Base-by-base conservation (phyloP, 35 echinoderm and acorn worm genomes). In the Apostichopus japonicus region DNA sequence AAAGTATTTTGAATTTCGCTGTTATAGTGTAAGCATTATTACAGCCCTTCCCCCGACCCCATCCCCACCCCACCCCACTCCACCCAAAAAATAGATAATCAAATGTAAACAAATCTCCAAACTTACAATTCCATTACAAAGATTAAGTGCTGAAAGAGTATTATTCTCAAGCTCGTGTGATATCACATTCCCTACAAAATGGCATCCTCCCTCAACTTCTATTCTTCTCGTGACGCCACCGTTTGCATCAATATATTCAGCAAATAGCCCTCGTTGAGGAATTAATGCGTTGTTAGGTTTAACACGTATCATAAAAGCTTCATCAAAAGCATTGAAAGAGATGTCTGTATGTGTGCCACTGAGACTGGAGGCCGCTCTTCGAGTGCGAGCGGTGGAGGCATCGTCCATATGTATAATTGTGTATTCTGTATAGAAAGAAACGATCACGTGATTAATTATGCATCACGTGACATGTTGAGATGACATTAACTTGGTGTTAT, bases 111-210 rank as follows among this genome's bases (percentile, higher is more conserved):
- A 44, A 44, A 44, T 44, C 17, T 44, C 17, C 77, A 51, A 1
- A 89, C 86, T 89, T 51, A 89, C 86, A n/a, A 62, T 67, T 89
- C 86, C 86, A 72, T 72, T 17, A 54, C 86, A 89, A 33, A 89
- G 61, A 73, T n/a, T 89, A 5, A 89, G 19, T 33, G 86, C 86
- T 1, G 86, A 89, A 24, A 89, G 86, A 8, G 86, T 44, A 23
- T 89, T 72, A 25, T 65, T 65, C 16, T 25, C 61, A 23, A 22
- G 19, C 24, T 53, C 67, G 24, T 89, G 86, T 27, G 86, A 89
- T 51, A 89, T 16, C 5, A 89, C 86, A 72, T 65, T 89, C 9
- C 86, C 86, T 8, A 89, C 62, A 54, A 65, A 89, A 54, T 89
- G 86, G 8, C 86, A 89, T 33, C 86, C 86, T 16, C 67, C 27